Conservation (phyloP, 2,113 vertebrate genomes). For the Balaenoptera acutorostrata region DNA sequence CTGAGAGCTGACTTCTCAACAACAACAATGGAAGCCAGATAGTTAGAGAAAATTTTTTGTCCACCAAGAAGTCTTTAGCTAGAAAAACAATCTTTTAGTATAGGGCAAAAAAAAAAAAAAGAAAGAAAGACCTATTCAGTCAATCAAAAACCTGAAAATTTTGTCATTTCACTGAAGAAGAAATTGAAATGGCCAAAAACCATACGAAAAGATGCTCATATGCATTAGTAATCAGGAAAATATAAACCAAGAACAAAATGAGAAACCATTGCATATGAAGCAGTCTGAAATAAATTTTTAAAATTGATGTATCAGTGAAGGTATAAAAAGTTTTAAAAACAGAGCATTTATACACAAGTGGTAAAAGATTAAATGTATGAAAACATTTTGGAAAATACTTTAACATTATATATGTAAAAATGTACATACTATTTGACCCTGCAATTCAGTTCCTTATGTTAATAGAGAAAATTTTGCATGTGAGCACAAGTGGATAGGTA, state of each 20-base stretch:
- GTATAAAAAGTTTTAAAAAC: not conserved
- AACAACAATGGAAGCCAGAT: not conserved
- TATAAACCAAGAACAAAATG: not conserved
- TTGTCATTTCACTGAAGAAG: not conserved
- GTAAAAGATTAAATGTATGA: not conserved
- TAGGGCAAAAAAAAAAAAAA: not conserved
- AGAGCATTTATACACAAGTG: not conserved
- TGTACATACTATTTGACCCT: accelerated
- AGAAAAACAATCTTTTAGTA: not conserved
- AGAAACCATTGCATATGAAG: not conserved
- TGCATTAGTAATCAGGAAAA: not conserved
- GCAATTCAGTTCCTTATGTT: not conserved
- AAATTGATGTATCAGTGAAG: not conserved
- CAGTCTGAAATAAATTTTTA: not conserved
- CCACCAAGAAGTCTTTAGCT: not conserved
- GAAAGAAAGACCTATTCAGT: not conserved
- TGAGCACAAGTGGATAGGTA: not conserved
- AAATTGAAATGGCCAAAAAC: not conserved
- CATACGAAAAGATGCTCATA: not conserved
- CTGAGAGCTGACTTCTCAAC: not conserved
- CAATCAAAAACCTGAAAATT: not conserved
- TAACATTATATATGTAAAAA: not conserved
- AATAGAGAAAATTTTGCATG: not conserved
- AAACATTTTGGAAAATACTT: not conserved
- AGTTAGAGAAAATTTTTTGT: not conserved